Base-by-base conservation (phyloP, 2,888 invertebrate species). In the Caenorhabditis doughertyi region DNA sequence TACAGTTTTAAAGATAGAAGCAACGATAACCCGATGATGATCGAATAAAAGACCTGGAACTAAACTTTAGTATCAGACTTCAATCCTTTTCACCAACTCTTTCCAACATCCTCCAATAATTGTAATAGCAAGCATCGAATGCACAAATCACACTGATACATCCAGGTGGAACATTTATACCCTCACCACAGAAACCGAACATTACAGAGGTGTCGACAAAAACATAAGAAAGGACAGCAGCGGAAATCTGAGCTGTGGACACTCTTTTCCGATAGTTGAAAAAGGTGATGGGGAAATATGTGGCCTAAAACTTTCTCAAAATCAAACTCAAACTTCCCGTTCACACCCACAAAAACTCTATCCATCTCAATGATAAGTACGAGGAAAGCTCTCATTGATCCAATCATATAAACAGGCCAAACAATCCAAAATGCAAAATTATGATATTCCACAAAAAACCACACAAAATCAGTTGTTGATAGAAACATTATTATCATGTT, bases 111-210 rank as follows among this genome's bases (percentile, higher is more conserved):
- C 23, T 2, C 60, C 60, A 60, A 25, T 60, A 60, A 25, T 23
- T 44, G 16, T 25, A 1, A 13, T 60, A 60, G n/a, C 60, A 60
- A 5, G 1, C 21, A 27, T 42, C 27, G 1, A 60, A 60, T 1
- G 44, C 60, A 60, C 60, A 60, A 4, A 60, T 27, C n/a, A 60
- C 23, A 27, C n/a, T 60, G 9, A 39, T 27, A 60, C 60, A 60
- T 27, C 60, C 60, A 2, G 42, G 60, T 8, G 60, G 60, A 0
- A 60, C 42, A 25, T 60, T 23, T 3, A 60, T 44, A 8, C 4
- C 1, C 5, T 44, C 39, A 8, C 60, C 60, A 44, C 60, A 60
- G 25, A 44, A 44, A n/a, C 7, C 0, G n/a, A 60, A 60, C 42
- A 60, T 44, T 3, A 44, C 25, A 13, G 2, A 60, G 4, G 39